Conservation (phyloP, 1,140 invertebrate species). For the Drosophila jambulina region DNA sequence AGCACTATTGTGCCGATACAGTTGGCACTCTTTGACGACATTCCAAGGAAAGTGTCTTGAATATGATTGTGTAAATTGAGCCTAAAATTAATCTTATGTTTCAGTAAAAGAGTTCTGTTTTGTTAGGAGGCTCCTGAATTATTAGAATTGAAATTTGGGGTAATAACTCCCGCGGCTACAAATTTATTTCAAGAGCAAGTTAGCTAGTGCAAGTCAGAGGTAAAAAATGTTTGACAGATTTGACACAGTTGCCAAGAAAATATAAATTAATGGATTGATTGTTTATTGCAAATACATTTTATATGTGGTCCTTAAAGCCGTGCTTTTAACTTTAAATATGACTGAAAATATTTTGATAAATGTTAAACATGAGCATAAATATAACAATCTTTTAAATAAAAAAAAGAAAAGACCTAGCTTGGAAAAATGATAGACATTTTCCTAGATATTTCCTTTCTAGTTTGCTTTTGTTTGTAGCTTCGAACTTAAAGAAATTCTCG, state of each 20-base stretch:
- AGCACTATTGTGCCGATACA: constrained; percentile 59
- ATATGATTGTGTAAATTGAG: not conserved
- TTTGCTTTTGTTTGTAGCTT: not conserved
- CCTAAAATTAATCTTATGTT: not conserved
- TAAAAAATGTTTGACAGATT: too few relatives aligned
- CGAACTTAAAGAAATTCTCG: rapidly evolving
- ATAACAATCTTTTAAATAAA: too few relatives aligned
- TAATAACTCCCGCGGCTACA: not conserved
- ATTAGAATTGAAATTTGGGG: not conserved
- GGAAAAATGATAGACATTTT: not conserved
- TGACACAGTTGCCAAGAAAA: too few relatives aligned
- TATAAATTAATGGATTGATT: not conserved
- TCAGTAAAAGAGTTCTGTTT: not conserved
- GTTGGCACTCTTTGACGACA: not conserved
- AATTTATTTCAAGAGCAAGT: not conserved
- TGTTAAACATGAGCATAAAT: too few relatives aligned
- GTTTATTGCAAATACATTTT: not conserved
- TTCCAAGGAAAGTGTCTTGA: too few relatives aligned
- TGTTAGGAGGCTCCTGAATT: not conserved
- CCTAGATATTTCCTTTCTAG: not conserved
- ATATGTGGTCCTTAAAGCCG: too few relatives aligned
- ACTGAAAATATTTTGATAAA: too few relatives aligned
- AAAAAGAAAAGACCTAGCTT: too few relatives aligned
- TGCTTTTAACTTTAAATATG: too few relatives aligned
- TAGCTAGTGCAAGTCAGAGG: too few relatives aligned